A percentile compares a stretch with the other conserved stretches of the same genome.
Conservation (phyloP, 2,888 invertebrate genomes). For the Acanthosepion lycidas region DNA sequence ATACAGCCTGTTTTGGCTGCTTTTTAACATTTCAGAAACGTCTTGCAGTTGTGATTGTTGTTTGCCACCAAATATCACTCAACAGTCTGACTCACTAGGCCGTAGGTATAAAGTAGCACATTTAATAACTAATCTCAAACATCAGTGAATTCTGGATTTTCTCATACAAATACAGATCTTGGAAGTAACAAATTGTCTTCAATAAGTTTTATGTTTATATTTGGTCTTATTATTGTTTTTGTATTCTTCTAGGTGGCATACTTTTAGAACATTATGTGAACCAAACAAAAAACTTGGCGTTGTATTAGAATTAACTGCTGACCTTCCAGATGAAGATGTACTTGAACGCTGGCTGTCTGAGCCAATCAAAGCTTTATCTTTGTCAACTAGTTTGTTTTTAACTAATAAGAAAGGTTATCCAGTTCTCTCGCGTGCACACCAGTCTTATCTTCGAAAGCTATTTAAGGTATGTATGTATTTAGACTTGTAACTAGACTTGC, state of each 20-base stretch:
- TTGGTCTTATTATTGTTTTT: background rate
- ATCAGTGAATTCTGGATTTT: no score
- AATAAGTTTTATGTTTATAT: no score
- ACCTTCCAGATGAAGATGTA: conserved; percentile 82
- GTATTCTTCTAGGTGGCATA: conserved; percentile 76
- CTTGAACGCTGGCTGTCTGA: conserved; percentile 92
- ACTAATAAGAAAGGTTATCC: conserved; percentile 91
- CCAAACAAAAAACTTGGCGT: conserved; percentile 79
- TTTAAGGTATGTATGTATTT: conserved; percentile 68
- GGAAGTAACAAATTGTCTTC: no score
- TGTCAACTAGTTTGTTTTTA: conserved; percentile 88
- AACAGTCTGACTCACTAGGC: no score
- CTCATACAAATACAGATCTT: no score
- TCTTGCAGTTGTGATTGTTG: no score
- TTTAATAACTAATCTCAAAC: no score
- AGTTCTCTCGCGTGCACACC: conserved; percentile 85
- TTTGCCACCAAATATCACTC: no score
- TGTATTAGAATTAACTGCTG: conserved; percentile 86
- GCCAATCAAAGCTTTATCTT: conserved; percentile 87
- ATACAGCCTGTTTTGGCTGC: no score
- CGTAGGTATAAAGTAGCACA: no score
- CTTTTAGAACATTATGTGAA: conserved; percentile 77
- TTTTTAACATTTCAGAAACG: no score
- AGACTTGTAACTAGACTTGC: no score
- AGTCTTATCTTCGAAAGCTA: conserved; percentile 80